Evolutionary conservation across 2,797 vertebrate genomes (phyloP).

Genomic region (Trachurus trachurus): DNA sequence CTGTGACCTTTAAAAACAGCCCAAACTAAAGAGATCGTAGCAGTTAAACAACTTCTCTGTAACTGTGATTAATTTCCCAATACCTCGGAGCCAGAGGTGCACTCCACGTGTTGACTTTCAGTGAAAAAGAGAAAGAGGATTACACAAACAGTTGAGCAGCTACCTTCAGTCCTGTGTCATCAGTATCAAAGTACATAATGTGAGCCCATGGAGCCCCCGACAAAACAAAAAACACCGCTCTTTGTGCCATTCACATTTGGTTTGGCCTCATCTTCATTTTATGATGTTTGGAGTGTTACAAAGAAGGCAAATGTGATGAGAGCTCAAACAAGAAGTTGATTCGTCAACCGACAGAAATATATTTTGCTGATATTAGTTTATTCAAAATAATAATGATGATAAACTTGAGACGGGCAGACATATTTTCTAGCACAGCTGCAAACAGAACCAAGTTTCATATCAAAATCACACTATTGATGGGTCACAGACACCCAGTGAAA

Average conservation of each 20-base stretch:
- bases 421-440: neutral
- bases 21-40: too few relatives aligned
- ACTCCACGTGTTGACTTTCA: neutral
- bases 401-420: neutral
- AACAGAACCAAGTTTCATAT: neutral
- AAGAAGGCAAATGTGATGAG: neutral
- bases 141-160: neutral
- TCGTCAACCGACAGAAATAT: neutral
- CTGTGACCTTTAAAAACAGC: too few relatives aligned
- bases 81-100: neutral
- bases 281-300: neutral
- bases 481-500: slow-evolving; percentile 7
- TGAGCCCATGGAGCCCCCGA: neutral
- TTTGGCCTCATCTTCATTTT: neutral
- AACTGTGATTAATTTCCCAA: neutral
- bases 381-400: too few relatives aligned
- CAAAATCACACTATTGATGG: neutral
- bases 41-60: neutral
- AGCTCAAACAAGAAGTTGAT: neutral
- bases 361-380: neutral
- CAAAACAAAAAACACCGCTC: neutral
- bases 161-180: neutral
- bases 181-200: slow-evolving; percentile 3
- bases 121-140: neutral
- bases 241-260: neutral